Conservation (phyloP, 2,113 vertebrate species). For the Colinus virginianus region DNA sequence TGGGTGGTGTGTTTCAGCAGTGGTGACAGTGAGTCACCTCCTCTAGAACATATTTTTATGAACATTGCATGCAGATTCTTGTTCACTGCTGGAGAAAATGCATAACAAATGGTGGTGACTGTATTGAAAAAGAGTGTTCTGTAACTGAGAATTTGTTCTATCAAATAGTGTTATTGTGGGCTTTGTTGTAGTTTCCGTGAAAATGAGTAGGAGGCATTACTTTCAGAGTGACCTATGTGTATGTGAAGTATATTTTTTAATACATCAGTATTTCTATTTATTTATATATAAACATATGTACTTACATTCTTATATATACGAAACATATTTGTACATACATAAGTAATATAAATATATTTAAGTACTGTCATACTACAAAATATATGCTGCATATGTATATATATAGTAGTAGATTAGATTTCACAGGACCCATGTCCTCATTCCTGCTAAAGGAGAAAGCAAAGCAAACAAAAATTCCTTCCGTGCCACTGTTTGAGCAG, state of each 20-base stretch:
- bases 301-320: not conserved
- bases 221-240: not conserved
- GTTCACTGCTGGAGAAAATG: too few relatives aligned
- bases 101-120: too few relatives aligned
- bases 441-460: not conserved
- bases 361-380: not conserved
- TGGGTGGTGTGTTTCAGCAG: too few relatives aligned
- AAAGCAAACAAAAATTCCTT: not conserved
- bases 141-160: too few relatives aligned
- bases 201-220: too few relatives aligned
- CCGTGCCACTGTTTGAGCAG: not conserved
- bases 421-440: not conserved
- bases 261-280: not conserved
- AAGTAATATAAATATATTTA: not conserved
- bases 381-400: too few relatives aligned
- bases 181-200: too few relatives aligned
- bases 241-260: not conserved
- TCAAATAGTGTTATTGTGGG: too few relatives aligned
- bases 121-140: too few relatives aligned
- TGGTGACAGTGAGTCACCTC: too few relatives aligned
- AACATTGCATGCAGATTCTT: too few relatives aligned
- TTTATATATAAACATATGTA: not conserved
- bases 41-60: too few relatives aligned
- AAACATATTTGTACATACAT: not conserved
- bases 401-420: not conserved